Evolutionary conservation across 1,140 invertebrate genomes (phyloP).

Genomic region (Sminthurides bifidus): DNA sequence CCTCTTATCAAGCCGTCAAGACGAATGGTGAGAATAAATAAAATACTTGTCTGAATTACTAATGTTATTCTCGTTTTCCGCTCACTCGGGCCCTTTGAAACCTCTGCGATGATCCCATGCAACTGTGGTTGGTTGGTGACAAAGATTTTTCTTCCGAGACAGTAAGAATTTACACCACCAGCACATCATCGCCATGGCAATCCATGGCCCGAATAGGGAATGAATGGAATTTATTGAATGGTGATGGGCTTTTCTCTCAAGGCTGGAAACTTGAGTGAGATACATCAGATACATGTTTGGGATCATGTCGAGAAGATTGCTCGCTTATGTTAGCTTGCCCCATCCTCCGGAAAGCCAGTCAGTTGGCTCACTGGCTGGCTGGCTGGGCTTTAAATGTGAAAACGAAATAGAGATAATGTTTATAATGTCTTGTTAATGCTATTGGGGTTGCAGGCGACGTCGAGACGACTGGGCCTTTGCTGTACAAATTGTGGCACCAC

Average conservation of each 20-base stretch:
- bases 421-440: not conserved
- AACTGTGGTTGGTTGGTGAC: too few species aligned
- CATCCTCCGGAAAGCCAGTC: too few species aligned
- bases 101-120: too few species aligned
- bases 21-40: slow-evolving; percentile 60
- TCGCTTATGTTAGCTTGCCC: not conserved
- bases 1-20: slow-evolving; percentile 72
- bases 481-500: slow-evolving; percentile 77
- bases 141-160: too few species aligned
- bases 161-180: too few species aligned
- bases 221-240: not conserved
- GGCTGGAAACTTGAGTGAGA: not conserved
- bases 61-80: not conserved
- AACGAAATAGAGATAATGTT: not conserved
- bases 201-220: not conserved
- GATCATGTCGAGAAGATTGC: not conserved
- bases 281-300: not conserved
- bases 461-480: slow-evolving; percentile 62
- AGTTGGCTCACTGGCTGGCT: too few species aligned
- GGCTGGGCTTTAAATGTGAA: too few species aligned
- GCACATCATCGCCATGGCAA: too few species aligned
- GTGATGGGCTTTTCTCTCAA: not conserved
- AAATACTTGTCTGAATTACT: not conserved
- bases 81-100: not conserved
- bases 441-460: slow-evolving; percentile 45